phyloP scores from a whole-genome alignment of 1,140 invertebrate genomes.

The Drosophila ambigua region DNA sequence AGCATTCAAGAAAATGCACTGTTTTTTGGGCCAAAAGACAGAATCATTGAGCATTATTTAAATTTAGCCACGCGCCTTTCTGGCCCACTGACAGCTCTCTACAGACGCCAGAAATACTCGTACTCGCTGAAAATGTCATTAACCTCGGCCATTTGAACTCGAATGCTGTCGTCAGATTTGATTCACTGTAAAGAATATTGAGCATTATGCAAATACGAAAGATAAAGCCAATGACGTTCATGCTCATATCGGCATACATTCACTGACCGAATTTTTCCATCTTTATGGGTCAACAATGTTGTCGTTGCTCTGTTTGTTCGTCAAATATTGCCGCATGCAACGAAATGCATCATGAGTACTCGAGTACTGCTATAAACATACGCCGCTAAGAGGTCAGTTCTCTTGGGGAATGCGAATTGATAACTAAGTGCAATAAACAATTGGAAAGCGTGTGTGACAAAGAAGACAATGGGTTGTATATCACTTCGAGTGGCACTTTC shows the following conservation, averaged over 20 bases:
- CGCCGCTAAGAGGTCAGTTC: constrained; percentile 41
- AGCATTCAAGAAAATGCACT: constrained; percentile 28
- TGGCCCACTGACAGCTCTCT: constrained; percentile 45
- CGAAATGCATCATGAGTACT: constrained; percentile 28
- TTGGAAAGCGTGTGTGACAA: constrained; percentile 13
- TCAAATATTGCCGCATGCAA: constrained; percentile 35
- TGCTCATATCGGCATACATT: constrained; percentile 29
- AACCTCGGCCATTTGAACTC: constrained; percentile 58
- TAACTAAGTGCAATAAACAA: constrained; percentile 25
- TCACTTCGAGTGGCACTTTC: constrained; percentile 24
- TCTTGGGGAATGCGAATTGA: constrained; percentile 5
- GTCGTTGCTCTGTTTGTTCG: constrained; percentile 12
- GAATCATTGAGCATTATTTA: constrained; percentile 32
- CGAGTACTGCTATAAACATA: neutral
- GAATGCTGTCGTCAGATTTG: constrained; percentile 37
- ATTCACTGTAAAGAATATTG: constrained; percentile 51
- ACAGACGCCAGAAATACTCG: constrained; percentile 14
- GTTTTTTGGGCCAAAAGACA: constrained; percentile 6
- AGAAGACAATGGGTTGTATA: constrained; percentile 16
- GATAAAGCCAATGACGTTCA: constrained; percentile 41
- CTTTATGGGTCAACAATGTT: constrained; percentile 49
- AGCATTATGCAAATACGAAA: constrained; percentile 46
- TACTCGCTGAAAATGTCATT: constrained; percentile 56
- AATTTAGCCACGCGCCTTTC: constrained; percentile 58
- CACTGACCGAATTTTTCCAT: constrained; percentile 39